Evolutionary conservation across 2,113 vertebrate species (phyloP).

Genomic region (Alectura lathami): DNA sequence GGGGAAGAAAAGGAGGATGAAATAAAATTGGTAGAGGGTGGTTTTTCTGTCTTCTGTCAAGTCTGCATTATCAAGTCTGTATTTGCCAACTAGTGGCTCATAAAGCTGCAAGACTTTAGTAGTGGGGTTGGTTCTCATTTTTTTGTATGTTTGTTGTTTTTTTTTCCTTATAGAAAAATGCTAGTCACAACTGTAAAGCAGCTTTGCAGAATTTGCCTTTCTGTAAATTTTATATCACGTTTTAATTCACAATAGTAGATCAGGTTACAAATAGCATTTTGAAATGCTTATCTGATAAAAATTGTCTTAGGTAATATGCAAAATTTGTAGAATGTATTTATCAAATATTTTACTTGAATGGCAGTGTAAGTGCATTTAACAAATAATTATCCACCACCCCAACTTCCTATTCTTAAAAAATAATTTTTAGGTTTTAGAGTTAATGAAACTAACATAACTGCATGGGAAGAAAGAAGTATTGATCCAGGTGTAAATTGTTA

Average conservation of each 20-base stretch:
- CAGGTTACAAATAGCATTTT: neutral
- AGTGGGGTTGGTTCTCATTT: neutral
- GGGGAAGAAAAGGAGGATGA: neutral
- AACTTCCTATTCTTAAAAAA: neutral
- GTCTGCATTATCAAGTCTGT: neutral
- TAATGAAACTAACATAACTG: conserved; percentile 60
- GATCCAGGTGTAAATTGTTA: conserved; percentile 47
- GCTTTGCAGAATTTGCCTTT: neutral
- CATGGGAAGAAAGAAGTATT: conserved; percentile 48
- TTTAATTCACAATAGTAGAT: neutral
- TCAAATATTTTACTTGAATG: conserved; percentile 27
- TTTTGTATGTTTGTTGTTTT: neutral
- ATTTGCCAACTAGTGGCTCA: neutral
- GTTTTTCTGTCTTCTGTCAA: neutral
- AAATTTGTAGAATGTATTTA: neutral
- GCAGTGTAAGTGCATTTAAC: conserved; percentile 36
- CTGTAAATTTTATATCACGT: neutral
- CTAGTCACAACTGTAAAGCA: neutral
- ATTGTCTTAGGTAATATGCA: neutral
- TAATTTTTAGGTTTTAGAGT: conserved; percentile 26
- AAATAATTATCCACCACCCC: neutral
- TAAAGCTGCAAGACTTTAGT: neutral
- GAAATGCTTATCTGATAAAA: neutral
- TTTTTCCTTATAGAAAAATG: neutral
- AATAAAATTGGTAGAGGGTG: neutral